Base-by-base conservation (phyloP, 2,113 vertebrate species). In the Cyphomyrus plagiostoma region DNA sequence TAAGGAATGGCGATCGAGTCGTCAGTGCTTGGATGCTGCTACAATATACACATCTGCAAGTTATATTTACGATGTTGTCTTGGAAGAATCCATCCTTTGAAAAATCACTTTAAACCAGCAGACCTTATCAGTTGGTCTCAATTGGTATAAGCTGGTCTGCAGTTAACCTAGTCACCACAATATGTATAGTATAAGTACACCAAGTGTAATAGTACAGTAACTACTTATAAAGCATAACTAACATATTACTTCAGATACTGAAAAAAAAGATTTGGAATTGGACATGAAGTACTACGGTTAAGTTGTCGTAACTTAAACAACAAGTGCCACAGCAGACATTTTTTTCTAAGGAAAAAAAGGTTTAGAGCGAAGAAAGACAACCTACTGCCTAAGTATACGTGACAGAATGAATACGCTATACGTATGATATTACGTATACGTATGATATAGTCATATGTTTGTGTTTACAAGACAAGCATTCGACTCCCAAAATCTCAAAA, bases 1-100 rank as follows among this genome's bases (percentile, higher is more conserved):
- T 91, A 92, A 91, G 91, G 93, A 90, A 93, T 23, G 45, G 42
- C 21, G 39, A 48, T 45, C 19, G 39, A 45, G 39, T 48, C 45
- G 45, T 84, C 82, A 84, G 45, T n/a, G 42, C 45, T 11, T 46
- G 82, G 42, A 9, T 46, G 23, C 86, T 62, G 50, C 26, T 87
- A 48, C 52, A 88, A 84, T n/a, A 23, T 42, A 84, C 21, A 84
- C 82, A 23, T 84, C 45, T 48, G 74, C 74, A n/a, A 39, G 35
- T 35, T 48, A 84, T 46, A 46, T 84, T 45, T 84, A 48, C 35
- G 42, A 46, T 84, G 45, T 84, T 46, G 2, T 84, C 6, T 46
- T 84, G 42, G 6, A 48, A 48, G 3, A 23, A 19, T 82, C 42
- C 35, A 82, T 82, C 35, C 17, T 19, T 82, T 21, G 42, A 45